phyloP scores from a whole-genome alignment of 1,140 invertebrate species.

The Bombus waltoni region DNA sequence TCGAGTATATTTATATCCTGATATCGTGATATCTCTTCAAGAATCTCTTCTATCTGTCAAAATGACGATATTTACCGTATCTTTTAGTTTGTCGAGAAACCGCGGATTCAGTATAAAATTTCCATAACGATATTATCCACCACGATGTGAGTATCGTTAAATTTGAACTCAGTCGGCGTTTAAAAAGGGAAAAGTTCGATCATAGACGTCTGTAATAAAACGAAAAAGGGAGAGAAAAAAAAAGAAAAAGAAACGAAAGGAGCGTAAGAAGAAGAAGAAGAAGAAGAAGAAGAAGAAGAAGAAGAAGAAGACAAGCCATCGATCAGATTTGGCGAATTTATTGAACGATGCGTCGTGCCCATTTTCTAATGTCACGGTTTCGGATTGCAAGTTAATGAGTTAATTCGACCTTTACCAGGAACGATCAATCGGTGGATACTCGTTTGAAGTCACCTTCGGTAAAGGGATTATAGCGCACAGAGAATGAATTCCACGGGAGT shows the following conservation, averaged over 20 bases:
- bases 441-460: constrained; percentile 29
- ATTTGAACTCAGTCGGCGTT: neutral
- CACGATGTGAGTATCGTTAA: neutral
- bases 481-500: constrained; percentile 20
- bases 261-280: neutral
- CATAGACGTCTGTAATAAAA: rapidly evolving
- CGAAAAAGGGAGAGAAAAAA: neutral
- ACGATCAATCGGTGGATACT: constrained; percentile 17
- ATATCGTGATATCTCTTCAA: neutral
- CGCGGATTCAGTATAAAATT: no score
- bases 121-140: no score
- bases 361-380: constrained; percentile 2
- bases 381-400: constrained; percentile 7
- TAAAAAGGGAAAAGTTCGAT: no score
- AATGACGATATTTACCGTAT: no score
- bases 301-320: neutral
- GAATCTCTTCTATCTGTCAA: no score
- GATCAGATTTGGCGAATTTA: neutral
- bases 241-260: neutral
- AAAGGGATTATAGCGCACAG: constrained; percentile 16
- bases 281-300: no score
- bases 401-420: constrained; percentile 10
- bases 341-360: neutral
- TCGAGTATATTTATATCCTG: neutral
- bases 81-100: no score